Evolutionary conservation across 2,113 vertebrate genomes (phyloP).

Genomic region (Ondatra zibethicus): DNA sequence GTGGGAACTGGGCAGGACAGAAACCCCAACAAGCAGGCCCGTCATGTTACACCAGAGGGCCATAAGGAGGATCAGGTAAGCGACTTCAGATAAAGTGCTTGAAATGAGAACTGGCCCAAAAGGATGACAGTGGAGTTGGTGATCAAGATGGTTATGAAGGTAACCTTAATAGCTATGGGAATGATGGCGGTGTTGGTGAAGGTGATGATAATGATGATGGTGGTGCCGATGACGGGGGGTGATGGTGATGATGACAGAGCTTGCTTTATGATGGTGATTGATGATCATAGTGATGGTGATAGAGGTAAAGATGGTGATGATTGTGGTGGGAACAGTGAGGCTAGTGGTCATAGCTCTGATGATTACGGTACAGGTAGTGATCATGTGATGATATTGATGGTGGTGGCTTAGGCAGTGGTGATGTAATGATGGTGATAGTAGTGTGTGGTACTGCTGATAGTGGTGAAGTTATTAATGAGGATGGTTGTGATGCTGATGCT

Average conservation of each 20-base stretch:
- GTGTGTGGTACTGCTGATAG: not conserved
- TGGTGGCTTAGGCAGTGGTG: rapidly evolving
- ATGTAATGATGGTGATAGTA: rapidly evolving
- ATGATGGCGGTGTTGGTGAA: too few relatives aligned
- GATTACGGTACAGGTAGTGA: rapidly evolving
- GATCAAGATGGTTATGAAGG: not conserved
- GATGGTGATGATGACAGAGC: rapidly evolving
- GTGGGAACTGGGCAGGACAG: too few relatives aligned
- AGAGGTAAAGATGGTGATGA: not conserved
- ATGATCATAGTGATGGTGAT: rapidly evolving
- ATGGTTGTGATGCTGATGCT: rapidly evolving
- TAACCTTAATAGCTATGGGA: too few relatives aligned
- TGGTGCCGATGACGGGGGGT: not conserved
- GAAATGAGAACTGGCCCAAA: not conserved
- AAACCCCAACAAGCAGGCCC: too few relatives aligned
- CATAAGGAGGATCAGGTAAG: not conserved
- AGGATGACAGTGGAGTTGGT: not conserved
- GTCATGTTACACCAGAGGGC: not conserved
- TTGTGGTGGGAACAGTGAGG: too few relatives aligned
- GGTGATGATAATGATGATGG: too few relatives aligned
- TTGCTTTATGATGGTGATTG: rapidly evolving
- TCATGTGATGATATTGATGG: rapidly evolving
- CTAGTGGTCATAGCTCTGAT: rapidly evolving
- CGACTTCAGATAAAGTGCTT: not conserved
- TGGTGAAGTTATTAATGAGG: rapidly evolving